A percentile compares a stretch with the other conserved stretches of the same genome.
Conservation (phyloP, 1,140 invertebrate genomes). For the Drosophila ohnishii region DNA sequence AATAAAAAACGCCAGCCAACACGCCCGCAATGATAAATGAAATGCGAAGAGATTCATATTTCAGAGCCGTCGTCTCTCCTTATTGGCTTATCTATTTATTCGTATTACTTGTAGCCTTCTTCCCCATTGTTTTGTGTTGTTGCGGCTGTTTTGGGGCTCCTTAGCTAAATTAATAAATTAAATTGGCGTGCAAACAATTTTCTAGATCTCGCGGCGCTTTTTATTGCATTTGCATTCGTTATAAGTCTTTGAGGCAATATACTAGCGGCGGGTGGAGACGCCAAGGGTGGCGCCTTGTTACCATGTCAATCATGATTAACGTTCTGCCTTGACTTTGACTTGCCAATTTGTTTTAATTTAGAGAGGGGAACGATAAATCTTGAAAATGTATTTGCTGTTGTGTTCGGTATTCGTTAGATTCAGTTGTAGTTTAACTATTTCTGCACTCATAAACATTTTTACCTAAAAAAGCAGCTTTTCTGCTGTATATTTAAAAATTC, state of each 20-base stretch:
- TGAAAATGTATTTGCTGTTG: neutral
- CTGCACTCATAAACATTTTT: neutral
- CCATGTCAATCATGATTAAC: conserved; percentile 72
- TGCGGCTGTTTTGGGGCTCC: conserved; percentile 26
- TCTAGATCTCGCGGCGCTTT: conserved; percentile 35
- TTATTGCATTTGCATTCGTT: conserved; percentile 78
- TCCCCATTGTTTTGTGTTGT: conserved; percentile 47
- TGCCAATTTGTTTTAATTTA: conserved; percentile 71
- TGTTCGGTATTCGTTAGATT: neutral
- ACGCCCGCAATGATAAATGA: conserved; percentile 23
- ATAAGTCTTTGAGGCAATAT: conserved; percentile 19
- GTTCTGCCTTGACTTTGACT: conserved; percentile 54
- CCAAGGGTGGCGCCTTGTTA: conserved; percentile 2
- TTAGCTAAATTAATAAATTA: conserved; percentile 69
- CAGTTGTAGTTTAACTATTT: neutral
- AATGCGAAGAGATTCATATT: conserved; percentile 34
- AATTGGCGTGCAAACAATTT: conserved; percentile 72
- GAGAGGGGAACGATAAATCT: conserved; percentile 12
- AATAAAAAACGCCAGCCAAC: conserved; percentile 1
- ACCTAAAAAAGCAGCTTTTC: too few species aligned
- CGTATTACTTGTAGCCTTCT: conserved; percentile 30
- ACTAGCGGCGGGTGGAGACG: neutral
- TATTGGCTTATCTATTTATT: conserved; percentile 46
- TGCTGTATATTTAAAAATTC: too few species aligned
- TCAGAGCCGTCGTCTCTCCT: conserved; percentile 11